These are phyloP conservation scores for Smithornis capensis DNA, from an alignment of 2,113 vertebrate species.

Conservation along the genomic window DNA sequence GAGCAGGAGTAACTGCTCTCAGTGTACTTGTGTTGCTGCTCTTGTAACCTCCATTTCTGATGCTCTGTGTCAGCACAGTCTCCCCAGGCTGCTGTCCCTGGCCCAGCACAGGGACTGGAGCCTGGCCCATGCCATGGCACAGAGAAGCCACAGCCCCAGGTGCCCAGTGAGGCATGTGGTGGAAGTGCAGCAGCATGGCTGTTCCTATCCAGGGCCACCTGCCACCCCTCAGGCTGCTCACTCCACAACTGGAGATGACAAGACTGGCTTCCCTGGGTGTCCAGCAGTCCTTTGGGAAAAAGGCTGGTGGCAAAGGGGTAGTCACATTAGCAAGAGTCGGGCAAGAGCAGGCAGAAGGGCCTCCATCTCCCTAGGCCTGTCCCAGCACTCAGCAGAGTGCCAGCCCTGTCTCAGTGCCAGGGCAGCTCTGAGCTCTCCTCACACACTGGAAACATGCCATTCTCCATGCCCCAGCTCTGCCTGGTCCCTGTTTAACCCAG, in stretches of 20 bases:
- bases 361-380: fast-evolving
- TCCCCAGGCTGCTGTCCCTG: fast-evolving
- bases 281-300: not conserved
- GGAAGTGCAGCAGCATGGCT: fast-evolving
- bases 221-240: not conserved
- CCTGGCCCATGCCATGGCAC: not conserved
- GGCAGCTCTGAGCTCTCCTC: not conserved
- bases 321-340: fast-evolving
- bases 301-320: not conserved
- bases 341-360: fast-evolving
- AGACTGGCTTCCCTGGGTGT: not conserved
- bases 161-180: fast-evolving
- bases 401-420: not conserved
- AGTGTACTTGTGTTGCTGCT: fast-evolving
- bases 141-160: not conserved
- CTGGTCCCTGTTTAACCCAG: not conserved
- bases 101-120: too few species aligned
- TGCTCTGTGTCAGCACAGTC: fast-evolving
- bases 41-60: fast-evolving
- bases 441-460: not conserved
- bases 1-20: not conserved
- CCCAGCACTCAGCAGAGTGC: too few species aligned
- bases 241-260: not conserved
- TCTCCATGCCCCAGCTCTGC: not conserved
- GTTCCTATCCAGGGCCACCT: not conserved